Evolutionary conservation across 2,113 vertebrate genomes (phyloP).

Genomic region (Paracanthobrama guichenoti): DNA sequence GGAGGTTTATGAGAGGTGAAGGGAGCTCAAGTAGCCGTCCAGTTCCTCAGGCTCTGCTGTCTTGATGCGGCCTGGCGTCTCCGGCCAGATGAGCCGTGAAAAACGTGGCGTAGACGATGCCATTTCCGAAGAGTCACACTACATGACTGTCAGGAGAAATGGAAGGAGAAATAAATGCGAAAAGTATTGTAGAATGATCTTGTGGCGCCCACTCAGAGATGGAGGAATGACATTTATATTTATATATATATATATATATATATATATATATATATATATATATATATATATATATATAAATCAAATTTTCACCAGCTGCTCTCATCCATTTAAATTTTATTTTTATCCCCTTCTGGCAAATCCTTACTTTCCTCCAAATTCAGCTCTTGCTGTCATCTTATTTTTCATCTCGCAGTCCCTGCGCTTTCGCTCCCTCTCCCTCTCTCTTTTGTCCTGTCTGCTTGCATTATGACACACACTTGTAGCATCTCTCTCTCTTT

Average conservation of each 20-base stretch:
- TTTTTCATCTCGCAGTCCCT: neutral
- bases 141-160: conserved; percentile 13
- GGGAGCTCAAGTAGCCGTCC: conserved; percentile 14
- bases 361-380: conserved; percentile 19
- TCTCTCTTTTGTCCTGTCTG: conserved; percentile 30
- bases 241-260: neutral
- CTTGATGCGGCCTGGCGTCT: conserved; percentile 11
- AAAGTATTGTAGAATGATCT: neutral
- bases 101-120: neutral
- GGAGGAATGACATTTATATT: neutral
- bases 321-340: conserved; percentile 10
- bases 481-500: conserved; percentile 12
- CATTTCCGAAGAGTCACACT: neutral
- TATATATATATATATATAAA: neutral
- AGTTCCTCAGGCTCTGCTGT: conserved; percentile 24
- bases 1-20: conserved; percentile 19
- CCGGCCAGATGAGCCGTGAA: conserved; percentile 29
- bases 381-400: conserved; percentile 32
- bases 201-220: neutral
- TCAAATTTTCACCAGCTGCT: conserved; percentile 17
- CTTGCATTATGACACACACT: neutral
- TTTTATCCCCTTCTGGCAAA: conserved; percentile 31
- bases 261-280: neutral
- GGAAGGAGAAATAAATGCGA: neutral
- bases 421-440: neutral